Evolutionary conservation across 2,888 invertebrate genomes (phyloP).

Genomic region (Pardosa pseudoannulata): DNA sequence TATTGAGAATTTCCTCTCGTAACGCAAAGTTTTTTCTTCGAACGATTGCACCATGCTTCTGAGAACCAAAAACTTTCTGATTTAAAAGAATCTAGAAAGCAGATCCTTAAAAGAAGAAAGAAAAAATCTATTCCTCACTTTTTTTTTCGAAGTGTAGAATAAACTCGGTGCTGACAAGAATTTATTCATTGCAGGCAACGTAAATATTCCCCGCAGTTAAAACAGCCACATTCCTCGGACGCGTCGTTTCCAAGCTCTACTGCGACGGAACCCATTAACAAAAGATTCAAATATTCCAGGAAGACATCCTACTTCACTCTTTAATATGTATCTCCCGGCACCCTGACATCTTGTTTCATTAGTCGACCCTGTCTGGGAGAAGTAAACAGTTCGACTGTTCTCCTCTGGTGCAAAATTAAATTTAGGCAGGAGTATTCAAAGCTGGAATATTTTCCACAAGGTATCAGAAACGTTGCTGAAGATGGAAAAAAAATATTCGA

Average conservation of each 20-base stretch:
- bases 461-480: not conserved
- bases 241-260: not conserved
- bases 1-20: no score
- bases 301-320: not conserved
- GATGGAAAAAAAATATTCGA: not conserved
- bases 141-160: no score
- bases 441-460: not conserved
- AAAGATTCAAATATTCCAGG: not conserved
- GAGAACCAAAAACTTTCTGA: no score
- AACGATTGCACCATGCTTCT: no score
- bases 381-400: constrained; percentile 5
- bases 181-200: not conserved
- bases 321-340: not conserved
- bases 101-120: no score
- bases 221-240: not conserved
- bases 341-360: constrained; percentile 8
- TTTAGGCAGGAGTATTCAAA: not conserved
- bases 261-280: not conserved
- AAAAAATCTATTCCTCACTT: no score
- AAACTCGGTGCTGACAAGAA: not conserved
- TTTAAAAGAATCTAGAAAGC: no score
- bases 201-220: not conserved
- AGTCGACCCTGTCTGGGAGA: constrained; percentile 1
- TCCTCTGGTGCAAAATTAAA: not conserved
- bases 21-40: no score